These are phyloP conservation scores for Zootermopsis nevadensis DNA, from an alignment of 2,888 invertebrate genomes.

Conservation along the genomic window DNA sequence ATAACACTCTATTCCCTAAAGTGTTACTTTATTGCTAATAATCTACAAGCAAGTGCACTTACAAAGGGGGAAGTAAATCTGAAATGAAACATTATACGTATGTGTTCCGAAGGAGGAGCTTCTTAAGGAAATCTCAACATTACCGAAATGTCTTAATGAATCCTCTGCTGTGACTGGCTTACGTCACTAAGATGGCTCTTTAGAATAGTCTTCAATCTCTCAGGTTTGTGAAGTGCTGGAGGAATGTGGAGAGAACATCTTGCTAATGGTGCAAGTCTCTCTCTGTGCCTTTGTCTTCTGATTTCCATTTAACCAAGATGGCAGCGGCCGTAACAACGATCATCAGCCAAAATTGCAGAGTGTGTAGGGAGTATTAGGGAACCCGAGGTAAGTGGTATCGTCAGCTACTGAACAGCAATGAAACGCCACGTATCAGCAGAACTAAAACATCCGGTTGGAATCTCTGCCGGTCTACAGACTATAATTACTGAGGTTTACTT, in stretches of 20 bases:
- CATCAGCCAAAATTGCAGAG: slow-evolving; percentile 17
- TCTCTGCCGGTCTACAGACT: no score
- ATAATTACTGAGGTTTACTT: no score
- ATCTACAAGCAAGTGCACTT: no score
- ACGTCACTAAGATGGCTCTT: slow-evolving; percentile 20
- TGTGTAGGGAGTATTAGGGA: slow-evolving; percentile 23
- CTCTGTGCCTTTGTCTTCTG: slow-evolving; percentile 29
- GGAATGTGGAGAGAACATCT: slow-evolving; percentile 30
- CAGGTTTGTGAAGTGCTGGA: not conserved
- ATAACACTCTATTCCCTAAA: no score
- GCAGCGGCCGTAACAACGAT: not conserved
- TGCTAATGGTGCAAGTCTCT: slow-evolving; percentile 35
- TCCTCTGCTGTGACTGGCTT: slow-evolving; percentile 9
- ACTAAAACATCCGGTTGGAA: no score
- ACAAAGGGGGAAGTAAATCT: no score
- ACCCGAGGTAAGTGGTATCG: not conserved
- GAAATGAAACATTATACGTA: no score
- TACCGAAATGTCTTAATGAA: not conserved
- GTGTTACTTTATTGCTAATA: no score
- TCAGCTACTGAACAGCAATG: not conserved
- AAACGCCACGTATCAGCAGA: no score
- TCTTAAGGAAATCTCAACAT: no score
- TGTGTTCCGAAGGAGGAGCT: no score
- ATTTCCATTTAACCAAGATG: slow-evolving; percentile 36
- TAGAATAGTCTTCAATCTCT: not conserved